Base-by-base conservation (phyloP, 2,888 invertebrate genomes). In the Cerceris ruficornis region DNA sequence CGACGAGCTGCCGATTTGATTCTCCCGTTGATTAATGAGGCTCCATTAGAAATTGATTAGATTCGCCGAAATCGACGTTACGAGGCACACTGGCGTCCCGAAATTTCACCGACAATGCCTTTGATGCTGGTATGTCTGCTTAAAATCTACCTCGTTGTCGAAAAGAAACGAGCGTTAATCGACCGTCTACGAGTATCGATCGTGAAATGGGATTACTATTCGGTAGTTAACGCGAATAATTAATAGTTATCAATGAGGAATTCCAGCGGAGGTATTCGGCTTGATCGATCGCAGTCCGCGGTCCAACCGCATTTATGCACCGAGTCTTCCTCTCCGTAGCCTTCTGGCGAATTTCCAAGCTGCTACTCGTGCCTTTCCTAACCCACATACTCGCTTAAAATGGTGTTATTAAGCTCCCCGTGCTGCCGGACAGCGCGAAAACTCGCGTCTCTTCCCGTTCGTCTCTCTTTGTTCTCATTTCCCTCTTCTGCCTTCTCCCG, bases 261-360 rank as follows among this genome's bases (percentile, higher is more conserved):
- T 74, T 68, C 73, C 58, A 42, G 54, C 70, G 58, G 42, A 58
- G 75, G 62, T 57, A 68, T 75, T 65, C 61, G 28, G 60, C 59
- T 52, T 60, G 17, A 77, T 82, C 81, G 75, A 81, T 77, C 75
- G 67, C 28, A 61, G 41, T 68, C 76, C 73, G 83, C 67, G 73
- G 68, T 60, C 61, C 78, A 57, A 75, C 74, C 71, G 75, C 78
- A 69, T 75, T 82, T 62, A 79, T 81, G 72, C 70, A 65, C 57
- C n/a, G 14, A 41, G 9, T 65, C 67, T 55, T 39, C 43, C 61
- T 43, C 58, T 50, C 50, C 70, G 28, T 57, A 59, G 77, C 69
- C 69, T 77, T 75, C 52, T 86, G 86, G 78, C 80, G 73, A 69
- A 75, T 80, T 80, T 83, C 78, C 85, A 86, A 75, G 58, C 59